Percentiles rank a stretch among this genome's conserved stretches.
Conservation (phyloP, 2,797 vertebrate genomes). For the Gymnoscopelus braueri region DNA sequence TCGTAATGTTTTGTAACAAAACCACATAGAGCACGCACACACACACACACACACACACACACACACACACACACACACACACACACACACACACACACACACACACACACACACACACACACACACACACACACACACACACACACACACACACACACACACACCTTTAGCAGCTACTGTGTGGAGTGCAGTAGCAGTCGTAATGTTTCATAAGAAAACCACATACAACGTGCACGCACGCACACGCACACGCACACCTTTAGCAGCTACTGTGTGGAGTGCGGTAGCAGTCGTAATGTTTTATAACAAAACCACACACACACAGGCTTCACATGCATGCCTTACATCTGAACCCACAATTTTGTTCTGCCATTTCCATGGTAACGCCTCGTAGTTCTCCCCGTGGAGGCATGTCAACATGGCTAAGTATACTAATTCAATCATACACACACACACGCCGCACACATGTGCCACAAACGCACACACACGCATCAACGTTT, state of each 20-base stretch:
- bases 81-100: slow-evolving; percentile 6
- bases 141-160: slow-evolving; percentile 10
- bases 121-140: not conserved
- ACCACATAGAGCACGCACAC: not conserved
- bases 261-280: too few species aligned
- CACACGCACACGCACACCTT: slow-evolving; percentile 13
- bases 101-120: not conserved
- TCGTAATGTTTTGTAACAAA: too few species aligned
- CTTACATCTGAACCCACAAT: slow-evolving; percentile 70
- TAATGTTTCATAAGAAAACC: too few species aligned
- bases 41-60: slow-evolving; percentile 29
- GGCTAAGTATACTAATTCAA: slow-evolving; percentile 67
- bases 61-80: slow-evolving; percentile 13
- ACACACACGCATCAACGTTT: slow-evolving; percentile 10
- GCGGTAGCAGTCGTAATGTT: too few species aligned
- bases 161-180: not conserved
- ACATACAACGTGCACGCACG: not conserved
- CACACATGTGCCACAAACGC: not conserved
- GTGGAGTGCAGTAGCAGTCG: too few species aligned
- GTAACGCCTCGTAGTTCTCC: slow-evolving; percentile 68
- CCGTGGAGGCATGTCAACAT: slow-evolving; percentile 66
- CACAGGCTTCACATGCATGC: slow-evolving; percentile 23
- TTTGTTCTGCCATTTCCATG: slow-evolving; percentile 78
- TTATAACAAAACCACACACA: too few species aligned
- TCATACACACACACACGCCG: slow-evolving; percentile 5